phyloP scores from a whole-genome alignment of 2,888 invertebrate genomes.

The Blastobasis adustella region DNA sequence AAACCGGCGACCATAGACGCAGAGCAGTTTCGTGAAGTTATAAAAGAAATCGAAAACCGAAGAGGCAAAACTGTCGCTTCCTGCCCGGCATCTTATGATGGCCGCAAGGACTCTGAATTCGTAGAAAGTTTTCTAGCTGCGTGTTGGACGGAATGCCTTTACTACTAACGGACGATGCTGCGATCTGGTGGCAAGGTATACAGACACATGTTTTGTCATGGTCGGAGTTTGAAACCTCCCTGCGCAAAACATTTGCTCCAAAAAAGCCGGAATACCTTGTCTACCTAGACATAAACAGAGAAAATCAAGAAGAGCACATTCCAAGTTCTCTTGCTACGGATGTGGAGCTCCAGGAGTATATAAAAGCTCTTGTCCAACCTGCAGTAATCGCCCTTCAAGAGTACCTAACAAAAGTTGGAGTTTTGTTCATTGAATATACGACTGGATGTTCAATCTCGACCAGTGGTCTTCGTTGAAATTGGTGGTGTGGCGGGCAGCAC shows the following conservation, averaged over 20 bases:
- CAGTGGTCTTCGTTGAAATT: slow-evolving; percentile 6
- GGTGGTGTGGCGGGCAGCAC: slow-evolving; percentile 6
- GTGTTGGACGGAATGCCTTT: slow-evolving; percentile 1
- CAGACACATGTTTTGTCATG: neutral
- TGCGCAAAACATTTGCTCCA: slow-evolving; percentile 5
- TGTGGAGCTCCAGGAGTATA: slow-evolving; percentile 14
- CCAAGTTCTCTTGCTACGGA: slow-evolving; percentile 11
- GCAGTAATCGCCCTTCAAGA: neutral
- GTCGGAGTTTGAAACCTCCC: slow-evolving; percentile 1
- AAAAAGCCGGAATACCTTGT: slow-evolving; percentile 1
- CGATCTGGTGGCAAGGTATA: slow-evolving; percentile 6
- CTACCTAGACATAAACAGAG: neutral
- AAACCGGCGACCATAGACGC: too few species aligned
- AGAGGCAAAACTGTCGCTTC: neutral
- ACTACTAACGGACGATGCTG: slow-evolving; percentile 6
- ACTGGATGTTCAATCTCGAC: slow-evolving; percentile 6
- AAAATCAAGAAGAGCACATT: neutral
- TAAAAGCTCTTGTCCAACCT: too few species aligned
- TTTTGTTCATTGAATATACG: slow-evolving; percentile 9
- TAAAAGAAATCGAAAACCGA: too few species aligned
- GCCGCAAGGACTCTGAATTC: neutral
- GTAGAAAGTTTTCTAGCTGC: slow-evolving; percentile 1
- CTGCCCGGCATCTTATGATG: neutral
- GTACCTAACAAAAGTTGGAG: neutral
- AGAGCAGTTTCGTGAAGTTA: too few species aligned